phyloP scores from a whole-genome alignment of 2,797 vertebrate species.

The Strix occidentalis region DNA sequence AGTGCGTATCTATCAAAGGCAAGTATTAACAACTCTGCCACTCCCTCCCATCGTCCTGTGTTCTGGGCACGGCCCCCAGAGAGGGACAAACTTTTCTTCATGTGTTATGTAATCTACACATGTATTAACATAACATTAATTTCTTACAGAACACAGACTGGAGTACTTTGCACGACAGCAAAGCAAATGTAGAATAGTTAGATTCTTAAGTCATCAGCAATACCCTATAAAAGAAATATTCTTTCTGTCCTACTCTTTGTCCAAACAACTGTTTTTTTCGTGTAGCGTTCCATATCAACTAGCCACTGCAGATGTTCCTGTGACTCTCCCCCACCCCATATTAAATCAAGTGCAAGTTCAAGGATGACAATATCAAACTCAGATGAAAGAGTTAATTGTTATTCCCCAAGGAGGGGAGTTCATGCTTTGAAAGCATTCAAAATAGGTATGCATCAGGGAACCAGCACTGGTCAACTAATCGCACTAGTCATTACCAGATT shows the following conservation, averaged over 20 bases:
- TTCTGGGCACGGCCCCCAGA: neutral
- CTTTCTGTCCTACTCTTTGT: neutral
- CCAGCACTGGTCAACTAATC: neutral
- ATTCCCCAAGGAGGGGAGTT: neutral
- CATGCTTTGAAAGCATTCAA: neutral
- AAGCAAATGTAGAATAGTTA: neutral
- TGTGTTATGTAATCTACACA: neutral
- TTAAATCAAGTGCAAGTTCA: neutral
- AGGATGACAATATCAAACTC: neutral
- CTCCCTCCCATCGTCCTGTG: neutral
- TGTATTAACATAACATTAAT: neutral
- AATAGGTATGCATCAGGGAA: neutral
- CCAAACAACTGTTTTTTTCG: neutral
- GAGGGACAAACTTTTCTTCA: neutral
- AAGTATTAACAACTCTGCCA: constrained; percentile 56
- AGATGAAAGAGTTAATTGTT: neutral
- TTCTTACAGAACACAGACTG: neutral
- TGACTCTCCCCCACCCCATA: neutral
- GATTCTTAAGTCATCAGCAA: neutral
- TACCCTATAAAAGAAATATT: neutral
- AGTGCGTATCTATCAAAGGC: neutral
- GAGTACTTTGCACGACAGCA: neutral
- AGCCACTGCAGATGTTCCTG: neutral
- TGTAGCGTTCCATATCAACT: neutral
- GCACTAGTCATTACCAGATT: neutral